Evolutionary conservation across 2,113 vertebrate species (phyloP), one percentile per base, ranked within the genome.

Genomic region (Sebastes schlegelii): DNA sequence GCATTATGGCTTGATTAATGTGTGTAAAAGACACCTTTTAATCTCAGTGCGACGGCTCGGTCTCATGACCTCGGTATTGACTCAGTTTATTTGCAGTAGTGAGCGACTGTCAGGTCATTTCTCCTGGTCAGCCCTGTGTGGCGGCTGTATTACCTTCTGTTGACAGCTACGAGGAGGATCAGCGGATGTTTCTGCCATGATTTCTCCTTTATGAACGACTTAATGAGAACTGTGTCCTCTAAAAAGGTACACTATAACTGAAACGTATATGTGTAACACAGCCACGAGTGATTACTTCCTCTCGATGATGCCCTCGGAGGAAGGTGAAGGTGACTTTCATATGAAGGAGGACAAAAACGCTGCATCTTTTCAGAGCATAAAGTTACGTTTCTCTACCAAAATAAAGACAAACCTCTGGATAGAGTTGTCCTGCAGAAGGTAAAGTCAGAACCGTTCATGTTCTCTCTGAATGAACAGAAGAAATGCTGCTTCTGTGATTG

Each of bases 11-110:
- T 34, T 34, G 34, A 34, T 51, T 51, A 51, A 14, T 7, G 48
- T 51, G 48, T 34, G 26, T 34, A 34, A 34, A 34, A 34, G 26
- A 34, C 26, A 34, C 26, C 26, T 34, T 34, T 34, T 34, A 34
- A 34, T 34, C 34, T 34, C 34, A 34, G 34, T 34, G 34, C 34
- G 34, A 34, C 34, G 34, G 34, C 34, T 34, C 34, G 34, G 34
- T 34, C 34, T 34, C 34, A 34, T 34, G 34, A 80, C 66, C 66
- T 74, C n/a, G n/a, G 49, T 77, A 67, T 75, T 48, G 52, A 77
- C 71, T 42, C 1, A 0, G 11, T 51, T 49, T 45, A 58, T 73
- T 80, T 77, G 71, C 64, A 19, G 0, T 23, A 21, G 8, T 54
- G 74, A 81, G 70, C 64, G 77, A 84, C n/a, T 49, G 48, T 72